These are phyloP conservation scores for Hydractinia echinata DNA, from an alignment of 30 jellyfish, hydroid and myxozoan species.

Conservation along the genomic window DNA sequence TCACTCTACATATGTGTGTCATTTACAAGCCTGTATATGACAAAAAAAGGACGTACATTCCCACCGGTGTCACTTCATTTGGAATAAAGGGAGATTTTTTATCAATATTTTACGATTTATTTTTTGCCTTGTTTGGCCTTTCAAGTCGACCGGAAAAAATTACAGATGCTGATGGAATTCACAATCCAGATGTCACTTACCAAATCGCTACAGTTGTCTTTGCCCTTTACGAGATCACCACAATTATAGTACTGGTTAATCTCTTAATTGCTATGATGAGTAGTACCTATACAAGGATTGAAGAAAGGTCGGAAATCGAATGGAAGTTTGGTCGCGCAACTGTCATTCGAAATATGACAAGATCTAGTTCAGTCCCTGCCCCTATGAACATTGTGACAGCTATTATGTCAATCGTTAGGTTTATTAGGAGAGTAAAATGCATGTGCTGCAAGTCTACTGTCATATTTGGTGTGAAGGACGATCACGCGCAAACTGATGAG, in stretches of 20 bases:
- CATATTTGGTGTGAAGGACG: neutral
- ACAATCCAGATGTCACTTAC: constrained; percentile 72
- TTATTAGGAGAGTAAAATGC: constrained; percentile 56
- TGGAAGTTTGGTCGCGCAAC: constrained; percentile 93
- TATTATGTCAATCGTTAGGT: constrained; percentile 34
- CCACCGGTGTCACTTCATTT: constrained; percentile 43
- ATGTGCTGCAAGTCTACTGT: constrained; percentile 43
- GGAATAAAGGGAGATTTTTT: constrained; percentile 41
- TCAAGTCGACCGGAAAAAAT: constrained; percentile 44
- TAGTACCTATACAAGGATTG: constrained; percentile 77
- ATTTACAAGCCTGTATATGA: constrained; percentile 82
- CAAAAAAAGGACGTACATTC: constrained; percentile 39
- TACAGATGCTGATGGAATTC: constrained; percentile 41
- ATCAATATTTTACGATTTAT: constrained; percentile 50
- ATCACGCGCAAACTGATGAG: neutral
- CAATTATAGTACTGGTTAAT: constrained; percentile 70
- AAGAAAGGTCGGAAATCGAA: constrained; percentile 82
- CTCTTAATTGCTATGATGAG: constrained; percentile 95
- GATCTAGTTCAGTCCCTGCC: constrained; percentile 71
- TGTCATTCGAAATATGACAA: constrained; percentile 82
- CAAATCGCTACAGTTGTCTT: constrained; percentile 56
- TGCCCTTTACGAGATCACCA: constrained; percentile 67
- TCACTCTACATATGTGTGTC: constrained; percentile 68
- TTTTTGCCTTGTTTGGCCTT: constrained; percentile 80
- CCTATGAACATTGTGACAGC: constrained; percentile 62